Conservation (phyloP, 2,113 vertebrate genomes). For the Erythrolamprus reginae region DNA sequence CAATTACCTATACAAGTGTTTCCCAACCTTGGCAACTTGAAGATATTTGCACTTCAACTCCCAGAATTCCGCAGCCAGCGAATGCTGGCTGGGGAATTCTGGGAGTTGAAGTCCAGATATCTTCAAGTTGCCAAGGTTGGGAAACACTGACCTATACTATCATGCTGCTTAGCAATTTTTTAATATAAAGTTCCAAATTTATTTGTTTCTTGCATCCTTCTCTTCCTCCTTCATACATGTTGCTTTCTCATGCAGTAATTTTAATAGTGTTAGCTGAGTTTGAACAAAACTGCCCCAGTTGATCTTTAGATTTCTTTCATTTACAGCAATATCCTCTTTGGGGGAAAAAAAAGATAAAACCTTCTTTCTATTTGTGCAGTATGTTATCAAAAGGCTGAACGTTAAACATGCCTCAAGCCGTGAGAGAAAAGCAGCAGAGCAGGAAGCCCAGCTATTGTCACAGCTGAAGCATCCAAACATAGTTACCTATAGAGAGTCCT, state of each 20-base stretch:
- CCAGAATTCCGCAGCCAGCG: too few relatives aligned
- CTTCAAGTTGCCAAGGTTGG: too few relatives aligned
- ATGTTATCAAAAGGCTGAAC: constrained; percentile 94
- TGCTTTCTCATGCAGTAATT: not conserved
- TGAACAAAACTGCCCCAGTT: not conserved
- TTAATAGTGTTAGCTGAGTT: not conserved
- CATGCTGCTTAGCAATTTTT: not conserved
- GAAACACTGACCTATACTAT: not conserved
- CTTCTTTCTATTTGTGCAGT: constrained; percentile 67
- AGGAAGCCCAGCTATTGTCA: constrained; percentile 92
- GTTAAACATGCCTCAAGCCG: constrained; percentile 80
- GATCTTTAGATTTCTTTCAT: not conserved
- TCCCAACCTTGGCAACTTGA: too few relatives aligned
- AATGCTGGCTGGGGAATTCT: too few relatives aligned
- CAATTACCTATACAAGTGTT: too few relatives aligned
- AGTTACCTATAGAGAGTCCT: constrained; percentile 93
- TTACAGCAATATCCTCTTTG: not conserved
- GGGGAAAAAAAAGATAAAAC: too few relatives aligned
- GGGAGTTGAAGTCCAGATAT: too few relatives aligned
- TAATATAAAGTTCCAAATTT: not conserved
- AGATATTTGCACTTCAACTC: too few relatives aligned
- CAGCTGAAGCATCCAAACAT: constrained; percentile 93
- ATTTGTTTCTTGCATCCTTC: not conserved
- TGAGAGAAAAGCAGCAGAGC: constrained; percentile 86
- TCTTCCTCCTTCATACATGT: not conserved